Base-by-base conservation (phyloP, 2,113 vertebrate genomes). In the Pongo pygmaeus region DNA sequence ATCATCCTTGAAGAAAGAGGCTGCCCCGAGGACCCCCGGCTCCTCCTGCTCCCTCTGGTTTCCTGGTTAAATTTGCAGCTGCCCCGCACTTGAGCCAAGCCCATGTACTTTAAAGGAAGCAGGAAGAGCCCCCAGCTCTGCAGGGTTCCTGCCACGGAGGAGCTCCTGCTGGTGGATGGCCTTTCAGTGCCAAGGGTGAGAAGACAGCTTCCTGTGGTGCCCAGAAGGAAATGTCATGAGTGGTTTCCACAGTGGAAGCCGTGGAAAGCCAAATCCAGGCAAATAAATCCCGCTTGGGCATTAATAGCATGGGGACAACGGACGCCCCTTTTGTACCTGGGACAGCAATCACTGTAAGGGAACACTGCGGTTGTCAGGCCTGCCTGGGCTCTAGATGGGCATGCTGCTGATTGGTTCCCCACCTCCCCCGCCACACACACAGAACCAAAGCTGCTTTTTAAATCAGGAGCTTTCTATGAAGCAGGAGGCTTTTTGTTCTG, bases 261-360 rank as follows among this genome's bases (percentile, higher is more conserved):
- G 0, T 11, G 74, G 5, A 38, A 61, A 50, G 17, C 52, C 11
- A 35, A 18, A 25, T n/a, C 10, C 12, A 17, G 48, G 61, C 3
- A n/a, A 2, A 77, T 9, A 22, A 5, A 17, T 32, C 22, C 59
- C 30, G 2, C 10, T 3, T 20, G 8, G 12, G 40, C 22, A 74
- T 1, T 32, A 1, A 43, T 27, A 5, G 5, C 43, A 43, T 35
- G 78, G 40, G 77, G 22, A 81, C 38, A 3, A 38, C 16, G 18
- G 30, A 40, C 3, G 11, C 2, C 57, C 25, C 30, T 64, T 75
- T 13, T 78, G 8, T 10, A 10, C 8, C 50, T 75, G 40, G n/a
- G 64, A 23, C 14, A 30, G 4, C 25, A 16, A 46, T 74, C 12
- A 6, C 12, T 6, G 0, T 9, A 12, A 16, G 27, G 27, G 67